phyloP scores from a whole-genome alignment of 2,797 vertebrate genomes.

The Octomys mimax region DNA sequence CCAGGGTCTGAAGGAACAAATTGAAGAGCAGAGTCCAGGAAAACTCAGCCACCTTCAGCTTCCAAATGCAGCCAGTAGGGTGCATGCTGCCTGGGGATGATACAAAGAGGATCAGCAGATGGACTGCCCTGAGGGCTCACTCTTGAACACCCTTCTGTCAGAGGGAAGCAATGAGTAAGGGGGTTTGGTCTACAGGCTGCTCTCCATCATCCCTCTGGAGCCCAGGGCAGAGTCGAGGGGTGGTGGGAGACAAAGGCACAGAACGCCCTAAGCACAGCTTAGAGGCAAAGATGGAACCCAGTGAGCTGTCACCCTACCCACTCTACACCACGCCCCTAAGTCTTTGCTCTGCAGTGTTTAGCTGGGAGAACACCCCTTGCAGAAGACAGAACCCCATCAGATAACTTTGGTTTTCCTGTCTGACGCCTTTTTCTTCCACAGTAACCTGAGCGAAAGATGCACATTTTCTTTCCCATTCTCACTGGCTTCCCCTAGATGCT shows the following conservation, averaged over 20 bases:
- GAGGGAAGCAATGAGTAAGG: neutral
- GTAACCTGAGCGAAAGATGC: neutral
- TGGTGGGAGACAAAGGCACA: neutral
- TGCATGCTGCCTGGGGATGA: accelerated
- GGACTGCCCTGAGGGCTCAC: neutral
- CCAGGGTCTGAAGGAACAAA: neutral
- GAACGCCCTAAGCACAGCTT: accelerated
- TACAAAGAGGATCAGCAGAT: neutral
- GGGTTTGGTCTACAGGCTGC: too few relatives aligned
- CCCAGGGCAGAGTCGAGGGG: accelerated
- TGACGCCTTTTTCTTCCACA: neutral
- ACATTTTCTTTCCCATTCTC: neutral
- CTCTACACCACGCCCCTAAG: accelerated
- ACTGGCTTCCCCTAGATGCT: accelerated
- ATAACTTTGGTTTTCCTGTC: neutral
- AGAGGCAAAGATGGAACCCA: accelerated
- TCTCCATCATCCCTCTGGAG: neutral
- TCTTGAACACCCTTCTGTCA: too few relatives aligned
- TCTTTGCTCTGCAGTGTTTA: neutral
- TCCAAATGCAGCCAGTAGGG: neutral
- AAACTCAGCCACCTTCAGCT: neutral
- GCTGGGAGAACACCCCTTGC: neutral
- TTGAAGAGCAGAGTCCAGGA: neutral
- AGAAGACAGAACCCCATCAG: neutral
- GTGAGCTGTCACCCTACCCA: accelerated